Conservation (phyloP, 2,888 invertebrate genomes). For the Aphidius colemani region DNA sequence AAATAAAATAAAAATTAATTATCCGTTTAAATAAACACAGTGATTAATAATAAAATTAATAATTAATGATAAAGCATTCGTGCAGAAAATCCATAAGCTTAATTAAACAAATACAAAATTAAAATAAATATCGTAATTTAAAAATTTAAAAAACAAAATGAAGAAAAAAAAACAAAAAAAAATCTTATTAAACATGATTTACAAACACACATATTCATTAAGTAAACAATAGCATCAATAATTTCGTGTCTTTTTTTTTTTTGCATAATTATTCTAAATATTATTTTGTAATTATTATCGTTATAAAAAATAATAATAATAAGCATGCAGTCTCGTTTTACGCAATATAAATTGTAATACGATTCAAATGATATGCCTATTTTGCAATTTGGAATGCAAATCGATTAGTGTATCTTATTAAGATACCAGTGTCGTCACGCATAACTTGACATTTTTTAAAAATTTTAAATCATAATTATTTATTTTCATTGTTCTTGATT, state of each 20-base stretch:
- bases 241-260: background rate
- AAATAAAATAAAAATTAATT: too few relatives aligned
- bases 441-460: too few relatives aligned
- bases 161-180: background rate
- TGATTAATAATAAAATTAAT: too few relatives aligned
- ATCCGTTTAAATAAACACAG: too few relatives aligned
- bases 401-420: conserved; percentile 17
- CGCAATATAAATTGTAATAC: conserved; percentile 18
- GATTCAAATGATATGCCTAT: conserved; percentile 18
- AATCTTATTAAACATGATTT: too few relatives aligned
- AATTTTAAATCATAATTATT: background rate
- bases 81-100: too few relatives aligned
- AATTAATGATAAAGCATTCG: too few relatives aligned
- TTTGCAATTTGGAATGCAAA: conserved; percentile 21
- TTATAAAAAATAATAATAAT: conserved; percentile 7
- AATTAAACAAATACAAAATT: too few relatives aligned
- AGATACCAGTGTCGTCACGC: conserved; percentile 5
- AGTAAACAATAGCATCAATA: background rate
- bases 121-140: too few relatives aligned
- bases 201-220: too few relatives aligned
- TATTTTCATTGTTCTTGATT: conserved; percentile 14
- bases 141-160: too few relatives aligned
- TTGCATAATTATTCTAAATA: conserved; percentile 16
- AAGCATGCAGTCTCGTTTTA: conserved; percentile 22
- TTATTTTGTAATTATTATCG: conserved; percentile 18